Evolutionary conservation across 2,113 vertebrate species (phyloP).

Genomic region (Myotis lucifugus): DNA sequence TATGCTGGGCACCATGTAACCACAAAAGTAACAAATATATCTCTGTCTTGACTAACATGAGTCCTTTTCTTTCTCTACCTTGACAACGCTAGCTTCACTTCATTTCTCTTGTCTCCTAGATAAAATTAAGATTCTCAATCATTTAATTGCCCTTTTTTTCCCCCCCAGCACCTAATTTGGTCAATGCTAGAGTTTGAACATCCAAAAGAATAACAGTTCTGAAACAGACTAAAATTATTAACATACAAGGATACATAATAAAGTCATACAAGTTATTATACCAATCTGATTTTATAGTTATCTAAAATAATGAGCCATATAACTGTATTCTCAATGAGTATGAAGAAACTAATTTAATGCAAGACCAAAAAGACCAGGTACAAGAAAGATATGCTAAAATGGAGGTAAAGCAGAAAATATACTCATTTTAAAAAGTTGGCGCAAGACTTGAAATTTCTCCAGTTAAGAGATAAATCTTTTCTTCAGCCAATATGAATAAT

Average conservation of each 20-base stretch:
- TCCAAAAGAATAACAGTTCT: not conserved
- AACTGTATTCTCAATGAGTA: not conserved
- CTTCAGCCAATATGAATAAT: not conserved
- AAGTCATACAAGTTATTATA: not conserved
- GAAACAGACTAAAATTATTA: not conserved
- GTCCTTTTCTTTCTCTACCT: not conserved
- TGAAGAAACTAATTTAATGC: not conserved
- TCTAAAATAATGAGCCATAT: not conserved
- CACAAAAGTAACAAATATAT: not conserved
- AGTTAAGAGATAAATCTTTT: not conserved
- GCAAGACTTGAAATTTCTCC: not conserved
- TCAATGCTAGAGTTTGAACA: not conserved
- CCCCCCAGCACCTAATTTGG: not conserved
- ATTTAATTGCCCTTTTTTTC: not conserved
- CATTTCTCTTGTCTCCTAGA: not conserved
- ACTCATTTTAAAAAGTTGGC: not conserved
- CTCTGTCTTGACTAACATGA: not conserved
- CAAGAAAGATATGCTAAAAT: not conserved
- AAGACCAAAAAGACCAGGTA: not conserved
- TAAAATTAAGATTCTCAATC: not conserved
- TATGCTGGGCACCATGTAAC: not conserved
- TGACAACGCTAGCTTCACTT: not conserved
- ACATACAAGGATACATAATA: not conserved
- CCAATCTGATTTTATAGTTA: not conserved
- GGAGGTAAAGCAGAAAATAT: not conserved